These are phyloP conservation scores for Nanorana parkeri DNA, from an alignment of 2,113 vertebrate genomes.

Conservation along the genomic window DNA sequence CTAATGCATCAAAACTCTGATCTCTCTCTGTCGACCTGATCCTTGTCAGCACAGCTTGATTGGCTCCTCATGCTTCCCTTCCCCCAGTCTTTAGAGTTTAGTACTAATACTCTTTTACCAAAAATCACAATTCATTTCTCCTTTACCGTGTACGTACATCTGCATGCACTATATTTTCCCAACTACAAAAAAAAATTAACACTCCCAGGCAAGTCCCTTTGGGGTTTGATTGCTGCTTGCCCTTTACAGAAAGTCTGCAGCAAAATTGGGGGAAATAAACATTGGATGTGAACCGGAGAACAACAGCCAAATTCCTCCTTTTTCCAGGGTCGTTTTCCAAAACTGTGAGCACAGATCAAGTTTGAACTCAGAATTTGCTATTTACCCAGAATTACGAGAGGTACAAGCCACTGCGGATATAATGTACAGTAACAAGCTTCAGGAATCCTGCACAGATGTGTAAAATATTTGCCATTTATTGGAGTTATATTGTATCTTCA, in stretches of 20 bases:
- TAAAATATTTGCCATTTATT: background rate
- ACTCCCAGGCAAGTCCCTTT: too few species aligned
- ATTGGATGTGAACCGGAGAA: slow-evolving; percentile 5
- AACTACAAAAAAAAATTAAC: background rate
- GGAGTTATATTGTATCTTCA: background rate
- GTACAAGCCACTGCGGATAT: background rate
- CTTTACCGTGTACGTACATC: background rate
- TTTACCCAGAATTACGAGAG: background rate
- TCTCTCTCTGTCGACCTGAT: too few species aligned
- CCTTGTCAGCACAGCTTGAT: too few species aligned
- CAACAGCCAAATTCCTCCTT: slow-evolving; percentile 5
- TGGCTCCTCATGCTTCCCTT: too few species aligned
- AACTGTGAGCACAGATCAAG: background rate
- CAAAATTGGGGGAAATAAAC: background rate
- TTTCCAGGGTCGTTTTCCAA: background rate
- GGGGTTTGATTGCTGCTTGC: background rate
- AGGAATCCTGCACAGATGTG: slow-evolving; percentile 30
- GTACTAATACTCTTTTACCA: too few species aligned
- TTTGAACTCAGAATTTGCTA: slow-evolving; percentile 6
- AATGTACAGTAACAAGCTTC: slow-evolving; percentile 3
- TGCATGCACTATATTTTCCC: background rate
- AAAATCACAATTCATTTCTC: too few species aligned
- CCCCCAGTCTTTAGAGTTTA: too few species aligned
- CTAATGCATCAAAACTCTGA: too few species aligned
- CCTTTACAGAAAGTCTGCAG: slow-evolving; percentile 13